Evolutionary conservation across 2,113 vertebrate genomes (phyloP).

Genomic region (Trochalopteron elliotii): DNA sequence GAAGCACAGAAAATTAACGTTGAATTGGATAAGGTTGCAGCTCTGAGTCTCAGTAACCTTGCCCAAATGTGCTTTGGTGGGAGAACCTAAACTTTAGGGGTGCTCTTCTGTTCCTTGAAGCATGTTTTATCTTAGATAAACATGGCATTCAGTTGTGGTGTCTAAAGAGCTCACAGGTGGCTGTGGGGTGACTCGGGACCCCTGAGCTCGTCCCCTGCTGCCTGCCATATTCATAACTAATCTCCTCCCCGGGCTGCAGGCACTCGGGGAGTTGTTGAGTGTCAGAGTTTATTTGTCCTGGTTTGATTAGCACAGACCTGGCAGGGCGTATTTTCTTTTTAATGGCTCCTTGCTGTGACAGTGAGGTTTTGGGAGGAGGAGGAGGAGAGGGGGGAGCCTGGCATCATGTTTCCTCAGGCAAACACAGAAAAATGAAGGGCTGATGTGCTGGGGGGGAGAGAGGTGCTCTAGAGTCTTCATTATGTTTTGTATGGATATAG

Average conservation of each 20-base stretch:
- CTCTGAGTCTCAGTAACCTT: neutral
- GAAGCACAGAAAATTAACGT: neutral
- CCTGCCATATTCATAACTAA: slow-evolving; percentile 69
- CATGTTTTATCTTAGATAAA: slow-evolving; percentile 31
- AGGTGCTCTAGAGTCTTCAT: neutral
- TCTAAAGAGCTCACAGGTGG: neutral
- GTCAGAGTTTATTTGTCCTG: slow-evolving; percentile 82
- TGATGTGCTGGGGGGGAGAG: neutral
- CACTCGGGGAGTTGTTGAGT: slow-evolving; percentile 81
- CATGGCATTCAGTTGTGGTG: neutral
- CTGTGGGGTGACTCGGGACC: neutral
- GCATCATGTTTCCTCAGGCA: slow-evolving; percentile 19
- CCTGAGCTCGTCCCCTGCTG: neutral
- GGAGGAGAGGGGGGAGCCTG: slow-evolving; percentile 45
- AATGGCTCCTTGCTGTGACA: slow-evolving; percentile 76
- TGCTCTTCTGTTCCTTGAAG: neutral
- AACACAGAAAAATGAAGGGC: neutral
- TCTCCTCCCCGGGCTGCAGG: slow-evolving; percentile 61
- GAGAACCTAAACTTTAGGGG: neutral
- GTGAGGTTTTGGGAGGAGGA: slow-evolving; percentile 62
- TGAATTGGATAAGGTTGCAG: neutral
- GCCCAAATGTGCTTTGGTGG: neutral
- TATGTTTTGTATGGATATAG: neutral
- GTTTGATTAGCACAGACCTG: slow-evolving; percentile 79
- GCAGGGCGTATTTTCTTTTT: slow-evolving; percentile 78